Evolutionary conservation across 2,797 vertebrate species (phyloP).

Genomic region (Limnodromus scolopaceus): DNA sequence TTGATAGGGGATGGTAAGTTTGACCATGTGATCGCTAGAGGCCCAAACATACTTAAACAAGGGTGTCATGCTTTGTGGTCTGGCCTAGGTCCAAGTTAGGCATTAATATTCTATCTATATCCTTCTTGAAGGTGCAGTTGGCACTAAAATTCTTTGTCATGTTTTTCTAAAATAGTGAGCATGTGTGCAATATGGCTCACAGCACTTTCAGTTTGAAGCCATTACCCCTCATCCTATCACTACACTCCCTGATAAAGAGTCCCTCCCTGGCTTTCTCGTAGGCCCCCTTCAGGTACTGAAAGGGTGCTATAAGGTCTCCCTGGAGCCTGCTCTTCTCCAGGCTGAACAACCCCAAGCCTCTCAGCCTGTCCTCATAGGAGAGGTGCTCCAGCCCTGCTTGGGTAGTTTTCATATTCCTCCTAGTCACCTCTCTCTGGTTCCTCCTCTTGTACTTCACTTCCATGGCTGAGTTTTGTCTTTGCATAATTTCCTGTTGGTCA

Average conservation of each 20-base stretch:
- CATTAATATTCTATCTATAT: neutral
- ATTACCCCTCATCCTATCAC: neutral
- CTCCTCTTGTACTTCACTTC: neutral
- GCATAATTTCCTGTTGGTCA: neutral
- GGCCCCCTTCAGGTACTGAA: neutral
- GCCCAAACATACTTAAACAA: neutral
- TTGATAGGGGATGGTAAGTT: no score
- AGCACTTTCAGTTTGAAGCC: neutral
- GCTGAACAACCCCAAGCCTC: neutral
- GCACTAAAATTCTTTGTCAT: neutral
- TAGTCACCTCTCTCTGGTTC: neutral
- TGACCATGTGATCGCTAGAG: neutral
- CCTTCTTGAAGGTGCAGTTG: neutral
- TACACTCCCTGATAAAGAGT: neutral
- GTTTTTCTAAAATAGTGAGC: neutral
- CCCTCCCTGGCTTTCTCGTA: neutral
- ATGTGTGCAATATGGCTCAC: rapidly evolving
- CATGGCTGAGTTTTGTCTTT: neutral
- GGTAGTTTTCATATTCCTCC: neutral
- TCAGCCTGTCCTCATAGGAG: neutral
- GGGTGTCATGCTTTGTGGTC: neutral
- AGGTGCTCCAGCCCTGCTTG: neutral
- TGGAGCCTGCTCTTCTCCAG: neutral
- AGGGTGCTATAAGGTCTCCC: neutral
- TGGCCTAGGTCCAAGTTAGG: neutral